These are phyloP conservation scores for Gymnocheta viridis DNA, from an alignment of 2,888 invertebrate genomes.

Conservation along the genomic window DNA sequence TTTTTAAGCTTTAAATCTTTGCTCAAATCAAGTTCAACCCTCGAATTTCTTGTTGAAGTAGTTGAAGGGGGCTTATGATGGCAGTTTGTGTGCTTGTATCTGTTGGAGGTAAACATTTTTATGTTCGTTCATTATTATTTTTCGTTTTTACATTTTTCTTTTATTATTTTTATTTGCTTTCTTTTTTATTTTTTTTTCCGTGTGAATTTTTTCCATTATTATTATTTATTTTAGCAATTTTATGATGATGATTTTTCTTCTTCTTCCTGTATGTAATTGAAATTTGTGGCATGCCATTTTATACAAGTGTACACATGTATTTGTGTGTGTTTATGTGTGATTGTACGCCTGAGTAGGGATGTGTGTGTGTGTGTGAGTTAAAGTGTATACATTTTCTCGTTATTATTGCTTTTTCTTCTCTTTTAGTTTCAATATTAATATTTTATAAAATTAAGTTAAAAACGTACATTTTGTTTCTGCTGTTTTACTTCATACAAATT, in stretches of 20 bases:
- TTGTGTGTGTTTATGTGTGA: background rate
- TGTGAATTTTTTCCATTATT: conserved; percentile 61
- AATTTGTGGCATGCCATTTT: conserved; percentile 74
- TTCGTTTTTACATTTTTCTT: conserved; percentile 68
- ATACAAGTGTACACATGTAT: background rate
- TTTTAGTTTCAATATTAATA: conserved; percentile 56
- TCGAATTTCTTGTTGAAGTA: background rate
- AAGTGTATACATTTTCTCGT: conserved; percentile 24
- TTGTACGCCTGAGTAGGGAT: background rate
- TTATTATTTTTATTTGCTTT: conserved; percentile 41
- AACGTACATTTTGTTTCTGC: conserved; percentile 37
- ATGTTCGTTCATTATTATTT: conserved; percentile 42
- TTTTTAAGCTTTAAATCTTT: background rate
- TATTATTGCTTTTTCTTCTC: conserved; percentile 44
- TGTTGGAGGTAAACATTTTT: conserved; percentile 45
- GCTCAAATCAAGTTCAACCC: background rate
- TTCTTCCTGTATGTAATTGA: conserved; percentile 79
- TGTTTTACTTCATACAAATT: conserved; percentile 25
- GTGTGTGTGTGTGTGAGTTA: conserved; percentile 26
- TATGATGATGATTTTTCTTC: conserved; percentile 66
- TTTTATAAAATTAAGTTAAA: conserved; percentile 67
- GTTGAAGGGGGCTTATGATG: background rate
- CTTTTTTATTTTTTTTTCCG: conserved; percentile 35
- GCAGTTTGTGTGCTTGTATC: background rate
- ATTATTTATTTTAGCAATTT: conserved; percentile 68